phyloP scores from a whole-genome alignment of 2,888 invertebrate species.

The Pyralis farinalis region DNA sequence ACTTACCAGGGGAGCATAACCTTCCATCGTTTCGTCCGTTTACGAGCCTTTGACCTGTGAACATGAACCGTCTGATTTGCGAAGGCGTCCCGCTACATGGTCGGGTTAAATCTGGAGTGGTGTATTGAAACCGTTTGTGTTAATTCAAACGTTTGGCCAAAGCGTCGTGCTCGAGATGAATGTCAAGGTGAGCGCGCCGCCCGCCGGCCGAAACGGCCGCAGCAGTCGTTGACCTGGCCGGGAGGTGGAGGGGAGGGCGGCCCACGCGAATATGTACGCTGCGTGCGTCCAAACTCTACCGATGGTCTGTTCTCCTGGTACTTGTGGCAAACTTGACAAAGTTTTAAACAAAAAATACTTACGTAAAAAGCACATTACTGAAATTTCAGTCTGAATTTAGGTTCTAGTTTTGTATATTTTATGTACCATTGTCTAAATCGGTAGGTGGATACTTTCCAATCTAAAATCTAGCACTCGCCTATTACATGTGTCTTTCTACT shows the following conservation, averaged over 20 bases:
- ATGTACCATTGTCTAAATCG: no score
- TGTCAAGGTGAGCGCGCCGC: slow-evolving; percentile 79
- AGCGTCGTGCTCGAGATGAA: slow-evolving; percentile 75
- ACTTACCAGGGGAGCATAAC: slow-evolving; percentile 39
- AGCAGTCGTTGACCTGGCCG: slow-evolving; percentile 67
- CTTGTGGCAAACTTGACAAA: slow-evolving; percentile 35
- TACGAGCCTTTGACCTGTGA: slow-evolving; percentile 26
- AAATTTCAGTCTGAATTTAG: no score
- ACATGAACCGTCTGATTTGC: slow-evolving; percentile 33
- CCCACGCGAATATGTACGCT: slow-evolving; percentile 76
- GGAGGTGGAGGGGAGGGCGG: slow-evolving; percentile 52
- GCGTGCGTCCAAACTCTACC: slow-evolving; percentile 61
- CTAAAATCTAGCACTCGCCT: no score
- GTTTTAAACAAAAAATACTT: no score
- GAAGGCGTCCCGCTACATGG: slow-evolving; percentile 29
- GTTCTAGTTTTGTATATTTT: no score
- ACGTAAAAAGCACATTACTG: no score
- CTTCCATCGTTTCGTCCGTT: slow-evolving; percentile 20
- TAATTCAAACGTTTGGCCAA: slow-evolving; percentile 70
- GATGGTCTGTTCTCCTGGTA: slow-evolving; percentile 64
- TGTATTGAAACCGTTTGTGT: slow-evolving; percentile 54
- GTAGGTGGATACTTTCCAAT: no score
- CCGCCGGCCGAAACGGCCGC: slow-evolving; percentile 75
- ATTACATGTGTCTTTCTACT: no score
- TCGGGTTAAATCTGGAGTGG: slow-evolving; percentile 33